phyloP scores from a whole-genome alignment of 2,888 invertebrate genomes.

The Cheilosia impressa region DNA sequence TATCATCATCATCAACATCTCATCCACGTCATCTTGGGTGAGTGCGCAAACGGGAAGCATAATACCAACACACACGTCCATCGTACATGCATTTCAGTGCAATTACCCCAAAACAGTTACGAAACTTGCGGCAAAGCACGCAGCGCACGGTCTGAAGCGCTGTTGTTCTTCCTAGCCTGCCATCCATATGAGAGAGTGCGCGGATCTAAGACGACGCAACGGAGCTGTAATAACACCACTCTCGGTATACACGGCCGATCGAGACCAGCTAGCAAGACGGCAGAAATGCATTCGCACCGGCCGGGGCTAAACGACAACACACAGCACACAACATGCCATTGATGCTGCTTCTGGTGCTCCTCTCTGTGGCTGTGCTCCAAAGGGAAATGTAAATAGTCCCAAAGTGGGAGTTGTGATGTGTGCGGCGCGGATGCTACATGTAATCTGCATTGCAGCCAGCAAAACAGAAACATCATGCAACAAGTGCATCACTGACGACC shows the following conservation, averaged over 20 bases:
- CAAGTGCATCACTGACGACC: constrained; percentile 68
- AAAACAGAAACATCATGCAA: constrained; percentile 71
- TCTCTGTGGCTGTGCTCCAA: constrained; percentile 34
- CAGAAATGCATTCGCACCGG: constrained; percentile 60
- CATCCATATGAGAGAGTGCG: constrained; percentile 32
- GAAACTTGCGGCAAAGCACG: constrained; percentile 73
- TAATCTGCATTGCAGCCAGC: constrained; percentile 65
- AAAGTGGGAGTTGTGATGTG: constrained; percentile 73
- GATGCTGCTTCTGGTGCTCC: constrained; percentile 29
- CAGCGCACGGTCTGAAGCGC: constrained; percentile 51
- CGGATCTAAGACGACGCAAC: constrained; percentile 45
- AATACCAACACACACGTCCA: constrained; percentile 29
- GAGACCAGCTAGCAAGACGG: constrained; percentile 36
- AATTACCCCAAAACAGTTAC: constrained; percentile 74
- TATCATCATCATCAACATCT: constrained; percentile 70
- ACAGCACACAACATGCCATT: constrained; percentile 52
- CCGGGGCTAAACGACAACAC: constrained; percentile 49
- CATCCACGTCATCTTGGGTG: constrained; percentile 63
- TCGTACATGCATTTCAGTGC: constrained; percentile 68
- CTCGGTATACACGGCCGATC: constrained; percentile 16
- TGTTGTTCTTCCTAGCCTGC: constrained; percentile 16
- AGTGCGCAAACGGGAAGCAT: constrained; percentile 18
- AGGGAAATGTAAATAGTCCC: constrained; percentile 74
- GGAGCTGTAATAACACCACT: constrained; percentile 66
- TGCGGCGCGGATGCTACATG: constrained; percentile 62